Conservation (phyloP, 2,888 invertebrate genomes). For the Candidula unifasciata region DNA sequence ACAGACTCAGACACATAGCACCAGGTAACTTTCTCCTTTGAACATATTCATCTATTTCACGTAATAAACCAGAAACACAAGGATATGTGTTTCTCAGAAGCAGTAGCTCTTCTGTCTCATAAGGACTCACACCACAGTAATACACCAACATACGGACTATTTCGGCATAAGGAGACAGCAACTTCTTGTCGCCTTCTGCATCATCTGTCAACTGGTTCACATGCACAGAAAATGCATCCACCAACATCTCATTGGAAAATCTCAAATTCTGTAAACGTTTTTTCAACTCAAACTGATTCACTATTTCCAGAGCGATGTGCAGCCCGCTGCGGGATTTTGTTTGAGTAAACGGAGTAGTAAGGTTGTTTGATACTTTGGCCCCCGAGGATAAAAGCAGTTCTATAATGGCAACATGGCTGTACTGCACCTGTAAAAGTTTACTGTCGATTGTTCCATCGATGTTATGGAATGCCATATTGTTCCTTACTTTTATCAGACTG, state of each 20-base stretch:
- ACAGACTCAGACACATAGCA: constrained; percentile 53
- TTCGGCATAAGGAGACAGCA: constrained; percentile 58
- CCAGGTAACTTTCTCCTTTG: constrained; percentile 51
- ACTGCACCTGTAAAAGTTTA: constrained; percentile 55
- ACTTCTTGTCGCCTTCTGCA: constrained; percentile 27
- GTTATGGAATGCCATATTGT: constrained; percentile 34
- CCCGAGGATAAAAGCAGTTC: constrained; percentile 59
- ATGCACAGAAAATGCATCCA: constrained; percentile 34
- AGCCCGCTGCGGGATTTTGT: constrained; percentile 1
- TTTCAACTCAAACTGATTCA: constrained; percentile 39
- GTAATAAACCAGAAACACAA: constrained; percentile 6
- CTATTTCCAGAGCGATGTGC: constrained; percentile 43
- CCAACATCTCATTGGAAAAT: constrained; percentile 29
- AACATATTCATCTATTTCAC: constrained; percentile 53
- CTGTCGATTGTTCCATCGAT: constrained; percentile 34
- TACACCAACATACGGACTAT: constrained; percentile 59
- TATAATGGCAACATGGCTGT: constrained; percentile 59
- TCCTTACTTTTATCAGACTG: constrained; percentile 55
- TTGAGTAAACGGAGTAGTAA: not conserved
- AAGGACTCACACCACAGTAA: constrained; percentile 34
- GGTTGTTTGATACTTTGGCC: constrained; percentile 29
- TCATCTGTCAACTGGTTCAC: not conserved
- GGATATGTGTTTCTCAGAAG: constrained; percentile 2
- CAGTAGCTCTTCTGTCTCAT: constrained; percentile 36
- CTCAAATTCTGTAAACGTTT: constrained; percentile 44